These are phyloP conservation scores for Pocota personata DNA, from an alignment of 2,888 invertebrate genomes.

Conservation along the genomic window DNA sequence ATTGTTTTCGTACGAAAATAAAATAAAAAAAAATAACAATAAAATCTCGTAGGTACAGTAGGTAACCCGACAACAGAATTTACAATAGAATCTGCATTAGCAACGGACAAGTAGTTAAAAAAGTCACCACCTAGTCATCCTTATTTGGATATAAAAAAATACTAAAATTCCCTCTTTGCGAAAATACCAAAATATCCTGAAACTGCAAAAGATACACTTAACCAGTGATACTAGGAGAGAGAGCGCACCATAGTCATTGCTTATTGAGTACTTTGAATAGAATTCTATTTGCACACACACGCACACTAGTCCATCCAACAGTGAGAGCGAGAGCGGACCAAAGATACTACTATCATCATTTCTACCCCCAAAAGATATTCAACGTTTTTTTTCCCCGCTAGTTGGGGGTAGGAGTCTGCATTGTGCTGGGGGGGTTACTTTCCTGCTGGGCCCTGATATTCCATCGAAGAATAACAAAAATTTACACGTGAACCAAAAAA, in stretches of 20 bases:
- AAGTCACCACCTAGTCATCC: constrained; percentile 74
- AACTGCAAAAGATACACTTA: constrained; percentile 74
- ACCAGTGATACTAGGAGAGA: constrained; percentile 70
- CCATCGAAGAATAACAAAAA: neutral
- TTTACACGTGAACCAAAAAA: constrained; percentile 6
- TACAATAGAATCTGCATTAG: constrained; percentile 64
- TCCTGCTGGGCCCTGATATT: neutral
- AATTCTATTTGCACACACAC: constrained; percentile 64
- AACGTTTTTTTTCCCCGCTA: neutral
- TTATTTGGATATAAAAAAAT: constrained; percentile 74
- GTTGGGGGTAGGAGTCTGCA: constrained; percentile 1
- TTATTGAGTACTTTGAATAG: constrained; percentile 70
- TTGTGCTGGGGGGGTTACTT: constrained; percentile 7
- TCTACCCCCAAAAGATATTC: constrained; percentile 47
- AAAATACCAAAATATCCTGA: constrained; percentile 74
- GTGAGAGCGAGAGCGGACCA: constrained; percentile 56
- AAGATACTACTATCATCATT: constrained; percentile 54
- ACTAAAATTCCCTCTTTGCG: constrained; percentile 73
- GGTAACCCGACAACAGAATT: constrained; percentile 54
- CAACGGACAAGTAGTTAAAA: constrained; percentile 73
- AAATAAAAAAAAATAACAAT: constrained; percentile 19
- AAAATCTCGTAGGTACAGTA: constrained; percentile 52
- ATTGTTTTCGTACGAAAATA: neutral
- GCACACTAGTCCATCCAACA: constrained; percentile 23
- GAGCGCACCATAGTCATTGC: constrained; percentile 70